These are phyloP conservation scores for Zosterops pallidus DNA, from an alignment of 2,113 vertebrate species.

Conservation along the genomic window DNA sequence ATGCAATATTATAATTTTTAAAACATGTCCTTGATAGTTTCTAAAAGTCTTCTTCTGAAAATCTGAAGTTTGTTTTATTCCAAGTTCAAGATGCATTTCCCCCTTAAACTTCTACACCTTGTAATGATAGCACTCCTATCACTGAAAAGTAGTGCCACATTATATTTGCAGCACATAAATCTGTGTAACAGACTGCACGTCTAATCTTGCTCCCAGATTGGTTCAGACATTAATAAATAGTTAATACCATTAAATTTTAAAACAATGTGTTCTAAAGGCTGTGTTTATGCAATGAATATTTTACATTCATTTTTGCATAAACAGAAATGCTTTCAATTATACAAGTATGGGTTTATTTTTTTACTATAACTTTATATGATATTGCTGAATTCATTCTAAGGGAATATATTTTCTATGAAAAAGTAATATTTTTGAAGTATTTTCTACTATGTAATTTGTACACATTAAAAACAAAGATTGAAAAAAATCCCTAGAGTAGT, in stretches of 20 bases:
- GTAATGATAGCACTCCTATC: rapidly evolving
- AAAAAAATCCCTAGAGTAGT: background rate
- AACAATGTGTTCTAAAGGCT: background rate
- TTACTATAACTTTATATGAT: background rate
- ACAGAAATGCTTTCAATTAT: background rate
- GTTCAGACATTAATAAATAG: background rate
- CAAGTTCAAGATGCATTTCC: background rate
- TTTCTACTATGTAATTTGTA: background rate
- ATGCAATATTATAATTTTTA: background rate
- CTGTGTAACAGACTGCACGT: background rate
- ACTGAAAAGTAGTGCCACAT: background rate
- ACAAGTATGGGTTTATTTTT: background rate
- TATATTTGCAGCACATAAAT: background rate
- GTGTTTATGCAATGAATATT: background rate
- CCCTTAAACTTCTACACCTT: background rate
- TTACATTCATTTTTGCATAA: background rate
- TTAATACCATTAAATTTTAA: background rate
- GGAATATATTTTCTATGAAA: background rate
- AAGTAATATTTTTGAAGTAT: background rate
- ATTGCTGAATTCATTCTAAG: background rate
- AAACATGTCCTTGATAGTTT: background rate
- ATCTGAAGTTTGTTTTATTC: background rate
- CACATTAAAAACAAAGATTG: background rate
- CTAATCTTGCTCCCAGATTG: background rate
- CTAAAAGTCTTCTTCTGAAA: background rate